phyloP scores from a whole-genome alignment of 2,888 invertebrate genomes.

The Chirona hameri region DNA sequence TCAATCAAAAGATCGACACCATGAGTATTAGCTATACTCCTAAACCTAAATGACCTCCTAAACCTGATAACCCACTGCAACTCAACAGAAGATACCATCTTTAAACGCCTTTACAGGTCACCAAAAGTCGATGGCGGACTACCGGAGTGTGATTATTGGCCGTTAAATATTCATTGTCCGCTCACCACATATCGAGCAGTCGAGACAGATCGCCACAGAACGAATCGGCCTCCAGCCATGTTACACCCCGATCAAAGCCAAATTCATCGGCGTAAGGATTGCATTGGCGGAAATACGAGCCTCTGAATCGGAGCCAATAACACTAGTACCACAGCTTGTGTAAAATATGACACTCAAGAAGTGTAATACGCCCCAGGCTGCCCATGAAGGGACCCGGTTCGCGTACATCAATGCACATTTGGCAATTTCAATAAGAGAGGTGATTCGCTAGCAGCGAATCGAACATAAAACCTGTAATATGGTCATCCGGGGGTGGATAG shows the following conservation, averaged over 20 bases:
- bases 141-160: background rate
- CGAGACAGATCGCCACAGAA: background rate
- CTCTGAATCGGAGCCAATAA: background rate
- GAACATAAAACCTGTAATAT: slow-evolving; percentile 11
- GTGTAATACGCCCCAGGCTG: background rate
- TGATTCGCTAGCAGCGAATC: background rate
- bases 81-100: no score
- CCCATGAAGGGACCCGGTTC: background rate
- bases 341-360: slow-evolving; percentile 4
- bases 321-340: background rate
- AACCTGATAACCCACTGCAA: no score
- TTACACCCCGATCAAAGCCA: background rate
- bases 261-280: background rate
- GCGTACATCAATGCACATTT: slow-evolving; percentile 9
- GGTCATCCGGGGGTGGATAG: background rate
- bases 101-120: no score
- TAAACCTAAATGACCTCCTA: no score
- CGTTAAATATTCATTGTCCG: background rate
- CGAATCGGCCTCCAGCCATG: background rate
- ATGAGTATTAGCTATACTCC: no score
- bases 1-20: no score
- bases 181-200: background rate
- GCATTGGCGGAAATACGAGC: background rate
- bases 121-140: no score
- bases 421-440: background rate